Base-by-base conservation (phyloP, 2,888 invertebrate species). In the Lepetodrilus schrolli region DNA sequence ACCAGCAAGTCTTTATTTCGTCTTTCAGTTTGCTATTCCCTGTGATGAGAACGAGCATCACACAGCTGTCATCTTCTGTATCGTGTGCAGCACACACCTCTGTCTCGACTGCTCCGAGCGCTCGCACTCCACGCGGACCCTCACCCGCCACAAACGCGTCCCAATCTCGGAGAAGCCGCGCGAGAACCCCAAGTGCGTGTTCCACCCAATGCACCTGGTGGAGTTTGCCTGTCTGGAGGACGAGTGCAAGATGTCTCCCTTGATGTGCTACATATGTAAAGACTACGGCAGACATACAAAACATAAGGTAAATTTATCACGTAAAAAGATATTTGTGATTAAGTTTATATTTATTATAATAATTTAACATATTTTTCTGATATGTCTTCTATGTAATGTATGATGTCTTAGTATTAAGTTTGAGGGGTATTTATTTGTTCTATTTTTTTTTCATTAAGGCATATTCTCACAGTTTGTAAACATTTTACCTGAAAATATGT, bases 241-340 rank as follows among this genome's bases (percentile, higher is more conserved):
- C 26, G 91, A 91, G 26, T 93, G 93, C 82, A 91, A 91, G 75
- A 89, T 89, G 47, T 88, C 90, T 26, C 92, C 92, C n/a, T 87
- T 93, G 34, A 92, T 93, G 92, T 93, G 93, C 80, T 92, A 92
- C 84, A 91, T 93, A 34, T 93, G 93, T 85, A 92, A 92, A 82
- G 93, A 93, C 82, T 93, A 93, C 81, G 93, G 93, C 1, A 86
- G 92, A 38, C 93, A 93, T 83, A 92, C 92, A 79, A 90, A 90
- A 73, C 92, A 93, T 81, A 92, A 92, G 91, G 92, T 92, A 86
- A 70, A 80, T n/a, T 50, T 7, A 0, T 0, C 0, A 0, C n/a
- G 5, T 30, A n/a, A n/a, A n/a, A n/a, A n/a, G n/a, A n/a, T n/a
- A n/a, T n/a, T n/a, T n/a, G n/a, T n/a, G n/a, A n/a, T n/a, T n/a